phyloP scores from a whole-genome alignment of 2,888 invertebrate species.

The Amphipoea lucens region DNA sequence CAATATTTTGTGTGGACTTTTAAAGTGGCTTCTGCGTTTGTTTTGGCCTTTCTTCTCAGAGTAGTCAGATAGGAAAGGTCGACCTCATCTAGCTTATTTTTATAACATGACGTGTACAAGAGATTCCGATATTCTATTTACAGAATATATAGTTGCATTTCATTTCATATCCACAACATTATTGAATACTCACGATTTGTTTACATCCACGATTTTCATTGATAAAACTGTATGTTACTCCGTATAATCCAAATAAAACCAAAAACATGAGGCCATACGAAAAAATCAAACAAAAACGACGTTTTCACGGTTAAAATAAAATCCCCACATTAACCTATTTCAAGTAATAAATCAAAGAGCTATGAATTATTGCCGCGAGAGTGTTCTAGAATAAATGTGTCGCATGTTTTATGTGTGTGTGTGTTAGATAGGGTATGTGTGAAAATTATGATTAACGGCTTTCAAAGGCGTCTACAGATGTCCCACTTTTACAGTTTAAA shows the following conservation, averaged over 20 bases:
- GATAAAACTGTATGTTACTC: background rate
- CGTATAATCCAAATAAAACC: background rate
- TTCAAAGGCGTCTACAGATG: slow-evolving; percentile 28
- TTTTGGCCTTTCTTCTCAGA: too few relatives aligned
- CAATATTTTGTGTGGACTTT: too few relatives aligned
- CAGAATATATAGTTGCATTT: background rate
- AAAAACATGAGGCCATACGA: background rate
- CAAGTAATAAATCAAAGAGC: slow-evolving; percentile 56
- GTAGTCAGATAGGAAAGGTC: too few relatives aligned
- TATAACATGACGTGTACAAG: too few relatives aligned
- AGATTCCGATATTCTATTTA: too few relatives aligned
- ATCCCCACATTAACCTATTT: slow-evolving; percentile 40
- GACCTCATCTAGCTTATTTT: background rate
- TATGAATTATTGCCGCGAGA: slow-evolving; percentile 49
- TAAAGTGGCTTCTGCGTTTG: too few relatives aligned
- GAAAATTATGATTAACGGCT: slow-evolving; percentile 57
- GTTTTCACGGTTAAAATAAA: slow-evolving; percentile 32
- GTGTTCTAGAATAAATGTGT: slow-evolving; percentile 7
- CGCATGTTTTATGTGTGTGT: slow-evolving; percentile 5
- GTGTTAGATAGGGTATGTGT: slow-evolving; percentile 4
- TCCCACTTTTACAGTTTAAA: slow-evolving; percentile 18
- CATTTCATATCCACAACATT: slow-evolving; percentile 6
- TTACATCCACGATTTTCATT: slow-evolving; percentile 1
- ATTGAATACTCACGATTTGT: background rate
- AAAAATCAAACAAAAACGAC: background rate